Conservation (phyloP, 2,888 invertebrate genomes). For the Thereva unica region DNA sequence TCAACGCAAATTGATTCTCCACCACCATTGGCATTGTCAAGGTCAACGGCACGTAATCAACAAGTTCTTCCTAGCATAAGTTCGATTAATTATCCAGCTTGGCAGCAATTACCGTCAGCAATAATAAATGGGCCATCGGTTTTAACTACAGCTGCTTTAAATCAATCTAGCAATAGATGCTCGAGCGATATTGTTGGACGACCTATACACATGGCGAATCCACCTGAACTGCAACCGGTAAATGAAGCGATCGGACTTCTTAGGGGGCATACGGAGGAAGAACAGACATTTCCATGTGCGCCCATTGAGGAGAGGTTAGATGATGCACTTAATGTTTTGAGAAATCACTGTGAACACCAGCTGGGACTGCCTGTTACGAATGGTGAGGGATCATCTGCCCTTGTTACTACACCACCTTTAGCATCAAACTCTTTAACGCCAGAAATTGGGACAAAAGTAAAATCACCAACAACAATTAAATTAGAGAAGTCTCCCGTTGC, state of each 20-base stretch:
- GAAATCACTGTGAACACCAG: conserved; percentile 92
- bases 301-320: conserved; percentile 94
- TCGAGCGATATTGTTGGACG: no score
- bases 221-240: conserved; percentile 76
- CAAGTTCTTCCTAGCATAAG: conserved; percentile 46
- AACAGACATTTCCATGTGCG: conserved; percentile 67
- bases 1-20: conserved; percentile 95
- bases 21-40: conserved; percentile 70
- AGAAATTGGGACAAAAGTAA: conserved; percentile 53
- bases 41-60: conserved; percentile 44
- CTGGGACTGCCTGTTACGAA: conserved; percentile 59
- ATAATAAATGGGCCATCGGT: conserved; percentile 48
- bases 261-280: conserved; percentile 78
- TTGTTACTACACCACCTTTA: conserved; percentile 55
- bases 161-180: no score
- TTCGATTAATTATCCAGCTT: conserved; percentile 51
- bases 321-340: conserved; percentile 92
- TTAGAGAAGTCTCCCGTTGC: conserved; percentile 51
- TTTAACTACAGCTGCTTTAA: no score
- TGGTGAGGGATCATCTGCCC: conserved; percentile 55
- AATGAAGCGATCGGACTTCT: conserved; percentile 89
- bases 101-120: conserved; percentile 59
- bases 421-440: conserved; percentile 55
- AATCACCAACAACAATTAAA: conserved; percentile 56
- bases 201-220: conserved; percentile 53